Conservation (phyloP, 2,797 vertebrate genomes). For the Pseudochirops corinnae region DNA sequence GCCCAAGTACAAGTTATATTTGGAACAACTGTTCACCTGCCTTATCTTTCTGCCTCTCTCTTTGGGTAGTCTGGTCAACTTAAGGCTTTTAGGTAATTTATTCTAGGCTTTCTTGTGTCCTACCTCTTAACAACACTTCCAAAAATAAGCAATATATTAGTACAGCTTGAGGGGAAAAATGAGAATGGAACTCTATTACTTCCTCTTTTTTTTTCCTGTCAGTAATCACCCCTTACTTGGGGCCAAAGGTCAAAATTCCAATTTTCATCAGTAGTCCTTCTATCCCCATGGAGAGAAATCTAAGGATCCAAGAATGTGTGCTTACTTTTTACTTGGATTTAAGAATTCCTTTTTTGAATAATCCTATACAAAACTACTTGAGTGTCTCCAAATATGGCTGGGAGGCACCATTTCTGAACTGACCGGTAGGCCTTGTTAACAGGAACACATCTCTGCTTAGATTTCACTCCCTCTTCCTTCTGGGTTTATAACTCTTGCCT, state of each 20-base stretch:
- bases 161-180: background rate
- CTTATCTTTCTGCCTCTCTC: conserved; percentile 81
- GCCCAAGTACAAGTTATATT: conserved; percentile 82
- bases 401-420: background rate
- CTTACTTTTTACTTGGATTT: background rate
- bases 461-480: background rate
- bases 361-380: background rate
- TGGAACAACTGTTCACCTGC: conserved; percentile 82
- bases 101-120: conserved; percentile 61
- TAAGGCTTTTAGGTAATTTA: conserved; percentile 67
- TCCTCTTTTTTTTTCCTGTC: background rate
- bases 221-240: background rate
- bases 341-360: background rate
- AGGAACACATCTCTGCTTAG: background rate
- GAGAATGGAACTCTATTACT: background rate
- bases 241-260: background rate
- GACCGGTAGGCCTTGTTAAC: background rate
- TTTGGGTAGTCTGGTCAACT: conserved; percentile 78
- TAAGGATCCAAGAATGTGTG: background rate
- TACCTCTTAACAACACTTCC: conserved; percentile 67
- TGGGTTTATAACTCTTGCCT: background rate
- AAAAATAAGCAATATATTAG: conserved; percentile 29
- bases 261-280: background rate
- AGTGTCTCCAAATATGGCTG: background rate
- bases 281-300: background rate